Evolutionary conservation across 2,797 vertebrate species (phyloP), one percentile per base, ranked within the genome.

Genomic region (Myoxocephalus aenaeus): DNA sequence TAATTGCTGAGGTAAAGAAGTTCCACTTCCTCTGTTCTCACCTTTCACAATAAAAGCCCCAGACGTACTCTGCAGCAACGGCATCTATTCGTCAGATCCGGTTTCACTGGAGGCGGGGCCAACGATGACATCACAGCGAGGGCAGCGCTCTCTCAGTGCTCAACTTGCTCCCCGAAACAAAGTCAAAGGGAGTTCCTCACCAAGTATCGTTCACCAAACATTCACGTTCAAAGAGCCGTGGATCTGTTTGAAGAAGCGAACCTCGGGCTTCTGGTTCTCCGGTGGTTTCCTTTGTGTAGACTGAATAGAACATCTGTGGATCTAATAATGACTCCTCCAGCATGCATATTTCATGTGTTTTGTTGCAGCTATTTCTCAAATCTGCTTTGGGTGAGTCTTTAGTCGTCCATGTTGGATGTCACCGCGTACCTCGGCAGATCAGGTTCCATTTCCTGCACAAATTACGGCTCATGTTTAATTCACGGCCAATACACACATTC

Each of bases 381-480:
- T 77, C 91, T 89, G 87, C 91, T 90, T 92, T 17, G 89, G 32
- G 92, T 84, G 90, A 92, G 89, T 93, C 87, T 91, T 93, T 90
- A 83, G 90, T 92, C 85, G 59, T 92, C 92, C 87, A 90, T 95
- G 92, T 14, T 87, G 82, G 83, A 87, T 90, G 91, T 93, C 91
- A 91, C 88, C 58, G 86, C 89, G 90, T 88, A 92, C 91, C 87
- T 92, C 86, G 80, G 92, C 79, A 92, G 91, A 94, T 92, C 87
- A 88, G 87, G 74, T 82, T 91, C 85, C 89, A 94, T 95, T 94
- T 95, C 93, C 93, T 93, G 90, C 86, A 84, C 79, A 88, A 92
- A 94, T 93, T 93, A 93, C 87, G 70, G 80, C 82, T 93, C 92
- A 93, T 94, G 86, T 93, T 94, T 94, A 93, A 95, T 94, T 93